A percentile compares a stretch with the other conserved stretches of the same genome.
phyloP scores from a whole-genome alignment of 1,140 invertebrate species.

The Nylanderia fulva region DNA sequence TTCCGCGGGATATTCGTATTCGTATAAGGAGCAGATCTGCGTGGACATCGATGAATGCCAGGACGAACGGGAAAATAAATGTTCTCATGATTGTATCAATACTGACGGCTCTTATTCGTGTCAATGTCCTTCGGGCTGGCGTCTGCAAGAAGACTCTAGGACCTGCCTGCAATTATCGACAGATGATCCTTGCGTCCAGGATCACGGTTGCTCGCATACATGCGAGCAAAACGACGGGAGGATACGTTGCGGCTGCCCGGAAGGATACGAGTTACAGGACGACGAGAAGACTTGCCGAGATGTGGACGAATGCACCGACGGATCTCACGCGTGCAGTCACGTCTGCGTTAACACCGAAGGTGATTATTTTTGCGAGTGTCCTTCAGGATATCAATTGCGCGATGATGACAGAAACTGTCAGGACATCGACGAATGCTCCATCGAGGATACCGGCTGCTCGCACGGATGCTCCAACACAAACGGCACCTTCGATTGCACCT shows the following conservation, averaged over 20 bases:
- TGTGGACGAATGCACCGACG: conserved; percentile 88
- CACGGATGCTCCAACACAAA: conserved; percentile 86
- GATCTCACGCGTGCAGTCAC: conserved; percentile 85
- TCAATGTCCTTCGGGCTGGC: conserved; percentile 86
- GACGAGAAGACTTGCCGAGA: conserved; percentile 86
- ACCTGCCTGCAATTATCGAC: conserved; percentile 85
- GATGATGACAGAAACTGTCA: conserved; percentile 41
- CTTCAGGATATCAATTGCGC: conserved; percentile 57
- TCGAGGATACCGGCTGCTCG: conserved; percentile 80
- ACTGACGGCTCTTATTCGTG: conserved; percentile 88
- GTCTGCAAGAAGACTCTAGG: conserved; percentile 82
- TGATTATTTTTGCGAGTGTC: conserved; percentile 85
- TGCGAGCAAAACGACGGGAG: conserved; percentile 81
- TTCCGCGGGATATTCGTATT: conserved; percentile 89
- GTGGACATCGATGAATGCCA: conserved; percentile 86
- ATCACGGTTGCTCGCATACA: conserved; percentile 84
- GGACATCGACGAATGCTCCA: conserved; percentile 48
- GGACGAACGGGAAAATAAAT: conserved; percentile 84
- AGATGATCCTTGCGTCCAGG: conserved; percentile 78
- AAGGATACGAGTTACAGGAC: conserved; percentile 83
- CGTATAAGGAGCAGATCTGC: conserved; percentile 78
- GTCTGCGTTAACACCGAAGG: conserved; percentile 86
- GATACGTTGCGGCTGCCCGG: conserved; percentile 77
- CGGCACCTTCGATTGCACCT: conserved; percentile 85
- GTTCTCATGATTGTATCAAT: conserved; percentile 89